Percentiles rank a stretch among this genome's conserved stretches.
Evolutionary conservation across 2,888 invertebrate species (phyloP).

Genomic region (Fragum whitleyi): DNA sequence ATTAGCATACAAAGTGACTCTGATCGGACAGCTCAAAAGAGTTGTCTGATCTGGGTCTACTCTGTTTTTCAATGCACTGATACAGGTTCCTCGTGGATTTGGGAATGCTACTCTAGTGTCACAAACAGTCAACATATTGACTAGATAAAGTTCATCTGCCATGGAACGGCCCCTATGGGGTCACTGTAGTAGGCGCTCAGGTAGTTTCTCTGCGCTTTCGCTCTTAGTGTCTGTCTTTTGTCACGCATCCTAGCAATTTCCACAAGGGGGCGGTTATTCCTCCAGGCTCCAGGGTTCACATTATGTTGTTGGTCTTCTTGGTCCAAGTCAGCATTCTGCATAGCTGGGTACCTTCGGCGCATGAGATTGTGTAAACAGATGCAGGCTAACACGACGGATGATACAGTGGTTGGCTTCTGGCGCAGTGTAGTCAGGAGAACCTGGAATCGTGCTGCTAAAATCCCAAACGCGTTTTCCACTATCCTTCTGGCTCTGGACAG

Average conservation of each 20-base stretch:
- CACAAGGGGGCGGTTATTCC: slow-evolving; percentile 23
- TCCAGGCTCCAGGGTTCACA: slow-evolving; percentile 54
- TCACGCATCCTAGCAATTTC: slow-evolving; percentile 26
- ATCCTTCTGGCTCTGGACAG: slow-evolving; percentile 35
- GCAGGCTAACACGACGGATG: slow-evolving; percentile 45
- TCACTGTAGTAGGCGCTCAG: slow-evolving; percentile 45
- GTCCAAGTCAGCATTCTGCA: slow-evolving; percentile 46
- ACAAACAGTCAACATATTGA: slow-evolving; percentile 11
- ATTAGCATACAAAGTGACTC: too few relatives aligned
- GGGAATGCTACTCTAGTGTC: too few relatives aligned
- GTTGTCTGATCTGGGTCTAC: too few relatives aligned
- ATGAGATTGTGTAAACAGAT: slow-evolving; percentile 56
- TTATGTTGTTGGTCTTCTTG: slow-evolving; percentile 38
- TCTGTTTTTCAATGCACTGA: too few relatives aligned
- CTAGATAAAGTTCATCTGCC: slow-evolving; percentile 48
- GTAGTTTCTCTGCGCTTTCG: slow-evolving; percentile 49
- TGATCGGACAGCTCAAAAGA: too few relatives aligned
- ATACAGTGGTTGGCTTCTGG: slow-evolving; percentile 44
- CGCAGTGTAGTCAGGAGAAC: slow-evolving; percentile 56
- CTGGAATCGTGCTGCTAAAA: slow-evolving; percentile 45
- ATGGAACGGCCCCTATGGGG: slow-evolving; percentile 55
- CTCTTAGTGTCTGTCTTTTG: slow-evolving; percentile 28
- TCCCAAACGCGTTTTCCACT: slow-evolving; percentile 60
- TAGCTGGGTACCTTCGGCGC: slow-evolving; percentile 47
- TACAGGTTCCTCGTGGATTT: too few relatives aligned